Evolutionary conservation across 1,140 invertebrate genomes (phyloP).

Genomic region (Mya arenaria): DNA sequence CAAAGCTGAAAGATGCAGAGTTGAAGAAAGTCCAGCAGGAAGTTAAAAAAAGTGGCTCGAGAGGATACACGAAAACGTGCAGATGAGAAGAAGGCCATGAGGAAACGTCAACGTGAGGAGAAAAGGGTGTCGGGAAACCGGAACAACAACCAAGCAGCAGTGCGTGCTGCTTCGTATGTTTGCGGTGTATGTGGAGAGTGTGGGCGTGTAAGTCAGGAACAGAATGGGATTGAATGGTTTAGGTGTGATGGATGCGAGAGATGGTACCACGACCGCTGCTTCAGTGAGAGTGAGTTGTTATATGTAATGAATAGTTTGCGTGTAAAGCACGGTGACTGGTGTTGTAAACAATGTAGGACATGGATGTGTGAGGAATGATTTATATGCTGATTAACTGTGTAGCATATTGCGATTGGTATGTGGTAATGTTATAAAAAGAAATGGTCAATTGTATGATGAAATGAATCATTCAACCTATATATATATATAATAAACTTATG

Average conservation of each 20-base stretch:
- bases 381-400: no score
- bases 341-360: background rate
- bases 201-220: background rate
- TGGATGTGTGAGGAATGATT: background rate
- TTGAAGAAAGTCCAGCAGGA: background rate
- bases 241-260: conserved; percentile 8
- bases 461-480: no score
- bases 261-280: background rate
- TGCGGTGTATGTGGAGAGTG: background rate
- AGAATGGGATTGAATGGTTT: background rate
- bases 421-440: no score
- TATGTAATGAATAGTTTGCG: background rate
- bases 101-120: background rate
- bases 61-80: background rate
- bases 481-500: no score
- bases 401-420: no score
- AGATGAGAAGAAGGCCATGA: background rate
- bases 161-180: background rate
- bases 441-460: no score
- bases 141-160: background rate
- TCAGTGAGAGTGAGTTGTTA: background rate
- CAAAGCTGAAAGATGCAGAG: no score
- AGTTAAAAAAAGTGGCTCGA: background rate
- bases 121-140: background rate
- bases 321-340: background rate